Base-by-base conservation (phyloP, 2,113 vertebrate species). In the Tenebrosternarchus preto region DNA sequence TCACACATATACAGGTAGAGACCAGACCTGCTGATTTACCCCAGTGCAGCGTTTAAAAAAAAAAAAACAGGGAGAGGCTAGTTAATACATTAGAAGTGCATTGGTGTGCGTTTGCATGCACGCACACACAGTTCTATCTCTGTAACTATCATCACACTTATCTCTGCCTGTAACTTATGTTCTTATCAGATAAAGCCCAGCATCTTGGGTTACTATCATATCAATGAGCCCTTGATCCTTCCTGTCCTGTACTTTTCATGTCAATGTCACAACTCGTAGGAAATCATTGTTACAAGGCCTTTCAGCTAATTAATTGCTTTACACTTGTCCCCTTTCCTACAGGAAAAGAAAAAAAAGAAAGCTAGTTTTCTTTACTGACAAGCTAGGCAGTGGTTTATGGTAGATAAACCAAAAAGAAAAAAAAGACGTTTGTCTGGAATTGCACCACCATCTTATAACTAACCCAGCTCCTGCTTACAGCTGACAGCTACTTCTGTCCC, bases 1-100 rank as follows among this genome's bases (percentile, higher is more conserved):
- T 12, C 67, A 20, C 20, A 36, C 1, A 50, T 15, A 50, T 1
- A 86, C 55, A 81, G 60, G 77, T 61, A 77, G 80, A 83, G 85
- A 86, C 31, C 55, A 55, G 84, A 92, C 90, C 91, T 72, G 75
- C 89, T 91, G 85, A 90, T 86, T 87, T 85, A 83, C 91, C 91
- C 92, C 75, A 88, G 80, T 56, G 91, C 86, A 91, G 93, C 91
- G 74, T 87, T 78, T 77, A 81, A 20, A 86, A 81, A 59, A 87
- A 83, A 72, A 81, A 59, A 87, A 83, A 72, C 15, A 12, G 77
- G 43, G 17, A 80, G 36, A 82, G 36, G 67, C 73, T 73, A 67
- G 67, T 73, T 24, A 66, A 59, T 20, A 59, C 24, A 36, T 31
- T 27, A 50, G 43, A 50, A 15, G 2, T 50, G 43, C 43, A 50